Percentiles rank a stretch among this genome's conserved stretches.
Evolutionary conservation across 2,113 vertebrate species (phyloP).

Genomic region (Mesembrinibis cayennensis): DNA sequence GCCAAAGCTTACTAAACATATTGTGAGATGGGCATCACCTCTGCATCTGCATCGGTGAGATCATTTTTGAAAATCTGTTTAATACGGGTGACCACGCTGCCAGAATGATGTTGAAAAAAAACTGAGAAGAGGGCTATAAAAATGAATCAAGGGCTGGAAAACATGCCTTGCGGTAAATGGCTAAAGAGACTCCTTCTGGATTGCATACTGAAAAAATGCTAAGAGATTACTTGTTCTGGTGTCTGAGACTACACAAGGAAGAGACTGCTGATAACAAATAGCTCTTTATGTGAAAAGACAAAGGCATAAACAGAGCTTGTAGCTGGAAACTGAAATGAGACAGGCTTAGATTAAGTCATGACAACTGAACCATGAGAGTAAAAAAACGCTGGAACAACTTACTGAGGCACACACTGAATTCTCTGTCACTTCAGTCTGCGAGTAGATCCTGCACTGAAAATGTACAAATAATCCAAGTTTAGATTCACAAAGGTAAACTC

Average conservation of each 20-base stretch:
- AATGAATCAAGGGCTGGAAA: slow-evolving; percentile 9
- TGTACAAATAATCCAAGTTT: background rate
- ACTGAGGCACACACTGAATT: background rate
- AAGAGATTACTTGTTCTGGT: slow-evolving; percentile 3
- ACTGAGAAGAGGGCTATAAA: background rate
- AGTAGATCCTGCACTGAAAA: background rate
- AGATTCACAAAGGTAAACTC: background rate
- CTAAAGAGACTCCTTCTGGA: background rate
- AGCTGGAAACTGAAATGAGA: slow-evolving; percentile 14
- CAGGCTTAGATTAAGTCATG: slow-evolving; percentile 5
- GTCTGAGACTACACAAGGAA: background rate
- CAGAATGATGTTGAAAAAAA: background rate
- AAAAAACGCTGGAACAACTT: background rate
- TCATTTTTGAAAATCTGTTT: background rate
- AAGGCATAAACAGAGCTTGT: slow-evolving; percentile 25
- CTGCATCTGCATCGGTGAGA: background rate
- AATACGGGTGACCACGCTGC: background rate
- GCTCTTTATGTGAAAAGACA: slow-evolving; percentile 15
- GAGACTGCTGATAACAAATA: slow-evolving; percentile 35
- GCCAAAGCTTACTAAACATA: background rate
- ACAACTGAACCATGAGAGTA: background rate
- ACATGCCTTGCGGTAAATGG: background rate
- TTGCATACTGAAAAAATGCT: background rate
- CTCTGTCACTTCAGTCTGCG: background rate
- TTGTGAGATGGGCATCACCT: background rate